phyloP scores from a whole-genome alignment of 2,797 vertebrate genomes.

The Lemur catta region DNA sequence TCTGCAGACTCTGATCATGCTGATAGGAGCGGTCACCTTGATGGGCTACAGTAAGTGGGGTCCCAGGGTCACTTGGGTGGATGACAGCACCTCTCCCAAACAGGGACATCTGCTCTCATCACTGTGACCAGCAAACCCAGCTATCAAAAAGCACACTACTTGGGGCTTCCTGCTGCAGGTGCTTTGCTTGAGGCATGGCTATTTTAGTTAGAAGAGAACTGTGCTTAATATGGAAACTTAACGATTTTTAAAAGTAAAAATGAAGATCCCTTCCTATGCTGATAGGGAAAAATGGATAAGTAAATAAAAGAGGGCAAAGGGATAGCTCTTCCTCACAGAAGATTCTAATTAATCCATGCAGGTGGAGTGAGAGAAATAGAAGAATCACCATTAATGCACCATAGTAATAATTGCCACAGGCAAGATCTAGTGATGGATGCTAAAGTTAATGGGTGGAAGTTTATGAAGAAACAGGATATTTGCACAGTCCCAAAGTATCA shows the following conservation, averaged over 20 bases:
- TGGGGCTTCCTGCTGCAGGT: background rate
- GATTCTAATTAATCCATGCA: background rate
- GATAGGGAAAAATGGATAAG: background rate
- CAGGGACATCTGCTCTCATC: background rate
- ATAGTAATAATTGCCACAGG: background rate
- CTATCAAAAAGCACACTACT: background rate
- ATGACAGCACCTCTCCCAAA: background rate
- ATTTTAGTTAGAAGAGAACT: background rate
- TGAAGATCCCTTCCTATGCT: background rate
- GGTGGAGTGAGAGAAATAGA: background rate
- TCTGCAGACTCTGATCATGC: conserved; percentile 94
- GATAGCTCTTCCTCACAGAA: background rate
- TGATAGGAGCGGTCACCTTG: conserved; percentile 90
- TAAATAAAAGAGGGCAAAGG: background rate
- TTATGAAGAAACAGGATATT: background rate
- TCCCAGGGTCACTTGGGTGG: background rate
- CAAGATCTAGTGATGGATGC: background rate
- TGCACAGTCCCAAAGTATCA: background rate
- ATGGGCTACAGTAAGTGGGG: conserved; percentile 94
- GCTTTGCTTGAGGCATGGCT: background rate
- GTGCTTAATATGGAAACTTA: background rate
- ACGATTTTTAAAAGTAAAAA: background rate
- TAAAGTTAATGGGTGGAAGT: background rate
- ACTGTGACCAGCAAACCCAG: background rate
- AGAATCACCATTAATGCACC: background rate